Percentiles rank a stretch among this genome's conserved stretches.
These are phyloP conservation scores for Anoplophora glabripennis DNA, from an alignment of 1,140 invertebrate genomes.

Conservation along the genomic window DNA sequence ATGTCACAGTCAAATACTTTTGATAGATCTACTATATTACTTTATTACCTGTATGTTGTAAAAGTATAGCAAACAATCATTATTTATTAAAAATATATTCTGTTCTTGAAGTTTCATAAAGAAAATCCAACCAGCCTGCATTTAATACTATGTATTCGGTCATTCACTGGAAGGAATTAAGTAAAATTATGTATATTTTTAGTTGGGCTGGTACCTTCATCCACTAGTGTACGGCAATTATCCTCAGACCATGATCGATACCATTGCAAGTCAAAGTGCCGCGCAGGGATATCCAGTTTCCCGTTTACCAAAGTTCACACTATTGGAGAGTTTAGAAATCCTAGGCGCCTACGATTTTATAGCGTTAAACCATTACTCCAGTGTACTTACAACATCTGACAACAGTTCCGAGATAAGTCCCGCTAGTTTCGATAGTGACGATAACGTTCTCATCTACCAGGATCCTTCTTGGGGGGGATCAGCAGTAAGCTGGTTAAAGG, in stretches of 20 bases:
- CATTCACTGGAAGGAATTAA: too few species aligned
- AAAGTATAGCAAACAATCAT: too few species aligned
- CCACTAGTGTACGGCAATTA: constrained; percentile 55
- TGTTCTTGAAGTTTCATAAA: too few species aligned
- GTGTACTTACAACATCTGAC: constrained; percentile 39
- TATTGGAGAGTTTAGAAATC: background rate
- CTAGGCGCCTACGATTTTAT: constrained; percentile 2
- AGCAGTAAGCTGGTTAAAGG: too few species aligned
- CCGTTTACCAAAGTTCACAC: background rate
- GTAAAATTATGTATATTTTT: background rate
- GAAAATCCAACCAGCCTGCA: too few species aligned
- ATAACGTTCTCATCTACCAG: constrained; percentile 9
- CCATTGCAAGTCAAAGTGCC: constrained; percentile 59
- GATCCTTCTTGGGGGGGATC: background rate
- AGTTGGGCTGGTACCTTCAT: constrained; percentile 15
- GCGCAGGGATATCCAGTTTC: constrained; percentile 1
- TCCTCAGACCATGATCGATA: constrained; percentile 62
- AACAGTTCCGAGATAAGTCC: constrained; percentile 18
- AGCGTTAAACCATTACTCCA: constrained; percentile 2
- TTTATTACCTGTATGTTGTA: too few species aligned
- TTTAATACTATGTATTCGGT: too few species aligned
- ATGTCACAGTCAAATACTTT: too few species aligned
- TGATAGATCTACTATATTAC: too few species aligned
- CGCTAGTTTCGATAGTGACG: constrained; percentile 22
- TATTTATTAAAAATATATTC: too few species aligned